Percentiles rank a stretch among this genome's conserved stretches.
phyloP scores from a whole-genome alignment of 2,888 invertebrate genomes.

The Dastarcus helophoroides region DNA sequence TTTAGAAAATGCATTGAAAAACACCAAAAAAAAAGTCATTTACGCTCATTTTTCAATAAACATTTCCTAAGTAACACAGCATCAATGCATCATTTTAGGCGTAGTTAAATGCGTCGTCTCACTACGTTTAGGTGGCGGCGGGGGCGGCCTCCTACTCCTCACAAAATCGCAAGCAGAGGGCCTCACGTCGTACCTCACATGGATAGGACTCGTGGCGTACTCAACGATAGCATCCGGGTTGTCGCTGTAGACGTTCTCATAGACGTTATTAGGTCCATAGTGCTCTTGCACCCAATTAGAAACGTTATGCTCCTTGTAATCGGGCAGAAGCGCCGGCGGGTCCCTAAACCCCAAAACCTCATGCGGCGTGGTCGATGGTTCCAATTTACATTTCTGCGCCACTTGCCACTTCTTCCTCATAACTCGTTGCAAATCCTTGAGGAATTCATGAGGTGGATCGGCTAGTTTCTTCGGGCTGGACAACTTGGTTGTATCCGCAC shows the following conservation, averaged over 20 bases:
- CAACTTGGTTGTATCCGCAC: constrained; percentile 61
- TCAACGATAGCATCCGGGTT: constrained; percentile 37
- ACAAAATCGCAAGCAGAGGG: constrained; percentile 16
- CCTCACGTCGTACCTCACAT: constrained; percentile 18
- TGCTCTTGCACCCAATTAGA: constrained; percentile 86
- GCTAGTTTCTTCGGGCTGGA: constrained; percentile 67
- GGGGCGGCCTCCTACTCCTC: constrained; percentile 59
- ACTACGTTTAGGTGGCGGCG: constrained; percentile 81
- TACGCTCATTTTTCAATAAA: background rate
- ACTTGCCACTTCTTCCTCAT: constrained; percentile 92
- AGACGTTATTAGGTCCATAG: constrained; percentile 62
- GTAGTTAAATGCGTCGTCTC: constrained; percentile 74
- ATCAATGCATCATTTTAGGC: constrained; percentile 35
- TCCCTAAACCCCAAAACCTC: constrained; percentile 85
- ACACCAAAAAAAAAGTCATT: background rate
- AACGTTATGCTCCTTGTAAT: constrained; percentile 73
- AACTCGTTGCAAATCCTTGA: constrained; percentile 80
- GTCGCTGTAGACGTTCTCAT: constrained; percentile 61
- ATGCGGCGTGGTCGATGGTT: constrained; percentile 79
- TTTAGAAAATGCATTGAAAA: constrained; percentile 7
- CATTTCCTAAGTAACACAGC: constrained; percentile 18
- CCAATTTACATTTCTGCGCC: constrained; percentile 82
- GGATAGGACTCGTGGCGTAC: constrained; percentile 36
- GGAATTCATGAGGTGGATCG: constrained; percentile 70
- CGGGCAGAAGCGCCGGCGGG: constrained; percentile 56